Conservation (phyloP, 1,140 invertebrate species). For the Saccostrea cuccullata region DNA sequence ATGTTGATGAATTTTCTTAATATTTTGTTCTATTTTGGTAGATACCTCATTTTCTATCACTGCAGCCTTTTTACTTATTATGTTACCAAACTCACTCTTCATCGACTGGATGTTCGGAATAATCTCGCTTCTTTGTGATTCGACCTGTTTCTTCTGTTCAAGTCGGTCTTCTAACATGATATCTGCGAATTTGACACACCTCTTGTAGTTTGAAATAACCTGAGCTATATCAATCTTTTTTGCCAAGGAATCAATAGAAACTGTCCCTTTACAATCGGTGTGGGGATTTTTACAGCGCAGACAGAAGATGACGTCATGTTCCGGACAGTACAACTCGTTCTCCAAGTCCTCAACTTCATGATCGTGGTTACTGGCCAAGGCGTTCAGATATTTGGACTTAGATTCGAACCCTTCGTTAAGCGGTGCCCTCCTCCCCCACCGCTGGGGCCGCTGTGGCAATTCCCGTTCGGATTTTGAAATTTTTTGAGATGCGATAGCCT, state of each 20-base stretch:
- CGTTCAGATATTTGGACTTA: slow-evolving; percentile 33
- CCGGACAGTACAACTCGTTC: slow-evolving; percentile 38
- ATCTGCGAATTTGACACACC: slow-evolving; percentile 18
- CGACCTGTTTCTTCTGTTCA: slow-evolving; percentile 6
- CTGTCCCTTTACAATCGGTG: slow-evolving; percentile 6
- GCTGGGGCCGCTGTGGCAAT: neutral
- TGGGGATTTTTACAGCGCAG: slow-evolving; percentile 17
- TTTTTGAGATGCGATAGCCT: neutral
- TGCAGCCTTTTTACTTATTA: neutral
- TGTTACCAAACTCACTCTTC: neutral
- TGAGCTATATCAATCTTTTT: slow-evolving; percentile 10
- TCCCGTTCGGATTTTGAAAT: neutral
- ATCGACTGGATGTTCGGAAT: neutral
- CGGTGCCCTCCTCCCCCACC: slow-evolving; percentile 12
- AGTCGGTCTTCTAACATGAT: slow-evolving; percentile 36
- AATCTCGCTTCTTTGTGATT: slow-evolving; percentile 17
- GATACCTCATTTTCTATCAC: neutral
- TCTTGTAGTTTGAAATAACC: slow-evolving; percentile 23
- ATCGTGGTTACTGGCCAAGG: slow-evolving; percentile 36
- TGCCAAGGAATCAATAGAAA: slow-evolving; percentile 19
- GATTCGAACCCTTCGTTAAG: slow-evolving; percentile 9
- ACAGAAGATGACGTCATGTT: slow-evolving; percentile 34
- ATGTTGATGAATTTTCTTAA: neutral
- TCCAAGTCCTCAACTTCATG: slow-evolving; percentile 35
- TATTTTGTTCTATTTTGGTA: neutral